Conservation (phyloP, 2,113 vertebrate species). For the Climacteris rufus region DNA sequence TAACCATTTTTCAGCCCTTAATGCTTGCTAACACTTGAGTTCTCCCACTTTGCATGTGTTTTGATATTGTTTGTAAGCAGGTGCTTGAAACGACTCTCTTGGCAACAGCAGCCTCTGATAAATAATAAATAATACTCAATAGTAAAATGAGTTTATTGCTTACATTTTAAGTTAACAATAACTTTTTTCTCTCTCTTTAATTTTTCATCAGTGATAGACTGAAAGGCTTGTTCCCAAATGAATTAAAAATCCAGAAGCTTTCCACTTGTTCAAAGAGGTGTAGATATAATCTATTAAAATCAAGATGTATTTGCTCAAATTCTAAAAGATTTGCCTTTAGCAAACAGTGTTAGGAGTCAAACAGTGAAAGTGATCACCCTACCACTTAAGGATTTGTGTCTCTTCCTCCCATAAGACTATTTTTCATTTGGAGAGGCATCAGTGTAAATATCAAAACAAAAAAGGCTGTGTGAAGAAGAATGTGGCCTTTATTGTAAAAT, state of each 20-base stretch:
- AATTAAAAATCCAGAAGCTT: background rate
- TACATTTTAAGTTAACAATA: background rate
- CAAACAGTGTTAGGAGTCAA: background rate
- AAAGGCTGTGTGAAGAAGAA: background rate
- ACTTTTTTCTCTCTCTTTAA: background rate
- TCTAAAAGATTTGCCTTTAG: background rate
- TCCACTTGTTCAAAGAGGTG: background rate
- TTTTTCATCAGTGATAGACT: background rate
- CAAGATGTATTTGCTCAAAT: background rate
- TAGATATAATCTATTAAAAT: background rate
- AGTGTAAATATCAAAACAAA: background rate
- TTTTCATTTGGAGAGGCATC: background rate
- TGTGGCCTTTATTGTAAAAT: conserved; percentile 27
- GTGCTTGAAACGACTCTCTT: background rate
- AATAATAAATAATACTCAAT: background rate
- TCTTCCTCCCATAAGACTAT: background rate
- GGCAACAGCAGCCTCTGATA: background rate
- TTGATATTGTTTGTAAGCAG: background rate
- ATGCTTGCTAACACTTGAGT: background rate
- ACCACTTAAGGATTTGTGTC: background rate
- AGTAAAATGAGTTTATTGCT: background rate
- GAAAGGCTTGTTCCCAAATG: background rate
- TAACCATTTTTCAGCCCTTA: background rate
- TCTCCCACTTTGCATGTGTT: background rate
- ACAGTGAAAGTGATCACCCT: background rate